A percentile compares a stretch with the other conserved stretches of the same genome.
Evolutionary conservation across 1,140 invertebrate genomes (phyloP).

Genomic region (Amphibalanus amphitrite): DNA sequence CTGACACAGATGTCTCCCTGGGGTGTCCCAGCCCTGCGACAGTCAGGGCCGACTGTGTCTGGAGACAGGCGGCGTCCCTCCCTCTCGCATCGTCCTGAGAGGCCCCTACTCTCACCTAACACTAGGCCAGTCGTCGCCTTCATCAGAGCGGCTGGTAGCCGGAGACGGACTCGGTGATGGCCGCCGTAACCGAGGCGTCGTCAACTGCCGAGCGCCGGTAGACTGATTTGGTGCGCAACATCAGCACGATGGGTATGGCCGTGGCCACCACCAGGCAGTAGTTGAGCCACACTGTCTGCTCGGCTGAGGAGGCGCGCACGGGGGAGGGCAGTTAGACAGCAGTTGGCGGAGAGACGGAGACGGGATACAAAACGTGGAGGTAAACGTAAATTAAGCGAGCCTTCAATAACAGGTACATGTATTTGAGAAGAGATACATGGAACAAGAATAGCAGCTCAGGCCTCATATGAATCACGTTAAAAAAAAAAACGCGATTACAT

Average conservation of each 20-base stretch:
- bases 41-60: too few relatives aligned
- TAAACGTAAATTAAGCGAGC: background rate
- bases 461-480: too few relatives aligned
- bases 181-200: background rate
- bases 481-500: too few relatives aligned
- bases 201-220: background rate
- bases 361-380: background rate
- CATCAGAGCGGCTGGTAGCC: constrained; percentile 3
- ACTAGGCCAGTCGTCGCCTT: too few relatives aligned
- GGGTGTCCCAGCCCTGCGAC: too few relatives aligned
- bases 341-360: background rate
- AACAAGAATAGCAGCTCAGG: too few relatives aligned
- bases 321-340: background rate
- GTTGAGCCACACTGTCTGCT: background rate
- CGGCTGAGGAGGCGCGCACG: background rate
- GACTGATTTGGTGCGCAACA: background rate
- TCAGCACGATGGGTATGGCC: background rate
- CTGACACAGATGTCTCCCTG: too few relatives aligned
- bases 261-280: background rate
- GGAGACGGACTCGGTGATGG: background rate
- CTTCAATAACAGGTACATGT: background rate
- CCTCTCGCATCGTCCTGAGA: too few relatives aligned
- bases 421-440: too few relatives aligned
- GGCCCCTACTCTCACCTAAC: too few relatives aligned
- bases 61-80: too few relatives aligned